Base-by-base conservation (phyloP, 2,113 vertebrate species). In the Microcebus lehilahytsara region DNA sequence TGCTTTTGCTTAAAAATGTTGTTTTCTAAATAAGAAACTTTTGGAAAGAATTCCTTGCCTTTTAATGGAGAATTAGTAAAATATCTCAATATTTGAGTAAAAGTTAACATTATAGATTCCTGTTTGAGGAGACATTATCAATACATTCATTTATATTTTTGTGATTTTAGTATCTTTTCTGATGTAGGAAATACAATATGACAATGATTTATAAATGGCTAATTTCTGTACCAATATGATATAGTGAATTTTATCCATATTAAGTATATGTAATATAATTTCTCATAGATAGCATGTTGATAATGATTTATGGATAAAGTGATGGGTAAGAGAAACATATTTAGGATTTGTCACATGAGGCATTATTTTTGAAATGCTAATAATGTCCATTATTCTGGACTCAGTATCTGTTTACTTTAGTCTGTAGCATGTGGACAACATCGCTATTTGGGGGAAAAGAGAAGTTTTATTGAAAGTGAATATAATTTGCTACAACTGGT, bases 321-420 rank as follows among this genome's bases (percentile, higher is more conserved):
- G 9, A 71, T 30, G 9, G 8, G 51, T 80, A 80, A 89, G 23
- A 71, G 34, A 12, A 90, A 37, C 20, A 80, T 46, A 66, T 87
- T 81, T 64, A 64, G 3, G 5, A 80, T 56, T 92, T 9, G 25
- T 42, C 17, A 17, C 6, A 32, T 11, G 4, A 23, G 37, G 3
- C 14, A 78, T 87, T 81, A 34, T 95, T 95, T 84, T 79, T 84
- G 22, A 81, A 74, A 77, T 80, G 40, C 19, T 93, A 79, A 51
- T 72, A 69, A 60, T 91, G 46, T 75, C 9, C 46, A 5, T 89
- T 77, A 53, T 88, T 32, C 22, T 78, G 49, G 34, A 79, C 42
- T 69, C 7, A 80, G 32, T 53, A 10, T 85, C 64, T 62, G 0
- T 53, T 4, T 72, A 58, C 10, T 90, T 75, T 56, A 75, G 25